Evolutionary conservation across 2,797 vertebrate genomes (phyloP).

Genomic region (Typhlichthys subterraneus): DNA sequence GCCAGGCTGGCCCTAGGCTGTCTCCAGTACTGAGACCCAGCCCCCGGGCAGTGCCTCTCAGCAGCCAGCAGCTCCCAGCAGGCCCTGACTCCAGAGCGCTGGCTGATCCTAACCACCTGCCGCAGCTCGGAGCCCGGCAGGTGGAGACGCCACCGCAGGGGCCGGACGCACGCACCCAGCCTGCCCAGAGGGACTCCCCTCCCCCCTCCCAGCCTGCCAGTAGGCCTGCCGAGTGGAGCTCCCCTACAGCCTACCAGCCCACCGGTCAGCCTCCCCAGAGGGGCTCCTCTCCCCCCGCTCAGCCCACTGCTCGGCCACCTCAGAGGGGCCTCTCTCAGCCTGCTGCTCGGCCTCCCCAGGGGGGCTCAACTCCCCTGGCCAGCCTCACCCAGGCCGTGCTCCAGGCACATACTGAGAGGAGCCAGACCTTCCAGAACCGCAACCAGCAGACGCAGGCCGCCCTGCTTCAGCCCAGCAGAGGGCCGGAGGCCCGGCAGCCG

Average conservation of each 20-base stretch:
- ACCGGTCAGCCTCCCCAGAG: conserved; percentile 48
- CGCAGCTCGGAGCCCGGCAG: conserved; percentile 51
- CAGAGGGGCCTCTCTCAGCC: conserved; percentile 33
- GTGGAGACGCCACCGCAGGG: conserved; percentile 14
- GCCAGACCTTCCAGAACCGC: conserved; percentile 54
- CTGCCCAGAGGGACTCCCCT: conserved; percentile 1
- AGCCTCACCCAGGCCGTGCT: conserved; percentile 69
- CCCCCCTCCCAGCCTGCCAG: conserved; percentile 46
- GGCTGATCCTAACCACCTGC: conserved; percentile 71
- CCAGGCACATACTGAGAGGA: conserved; percentile 54
- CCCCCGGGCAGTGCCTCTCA: conserved; percentile 52
- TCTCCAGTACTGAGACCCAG: conserved; percentile 45
- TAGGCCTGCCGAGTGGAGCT: conserved; percentile 37
- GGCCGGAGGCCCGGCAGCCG: conserved; percentile 13
- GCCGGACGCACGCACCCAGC: not conserved
- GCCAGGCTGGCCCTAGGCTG: conserved; percentile 55
- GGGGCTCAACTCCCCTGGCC: not conserved
- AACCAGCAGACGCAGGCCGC: conserved; percentile 69
- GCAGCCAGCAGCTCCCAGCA: conserved; percentile 44
- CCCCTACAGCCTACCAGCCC: not conserved
- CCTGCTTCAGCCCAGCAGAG: conserved; percentile 43
- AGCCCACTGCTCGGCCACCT: conserved; percentile 33
- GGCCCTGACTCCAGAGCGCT: conserved; percentile 57
- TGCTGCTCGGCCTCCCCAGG: conserved; percentile 48
- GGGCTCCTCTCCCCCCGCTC: conserved; percentile 5